These are phyloP conservation scores for Haemorhous mexicanus DNA, from an alignment of 2,113 vertebrate genomes.

Conservation along the genomic window DNA sequence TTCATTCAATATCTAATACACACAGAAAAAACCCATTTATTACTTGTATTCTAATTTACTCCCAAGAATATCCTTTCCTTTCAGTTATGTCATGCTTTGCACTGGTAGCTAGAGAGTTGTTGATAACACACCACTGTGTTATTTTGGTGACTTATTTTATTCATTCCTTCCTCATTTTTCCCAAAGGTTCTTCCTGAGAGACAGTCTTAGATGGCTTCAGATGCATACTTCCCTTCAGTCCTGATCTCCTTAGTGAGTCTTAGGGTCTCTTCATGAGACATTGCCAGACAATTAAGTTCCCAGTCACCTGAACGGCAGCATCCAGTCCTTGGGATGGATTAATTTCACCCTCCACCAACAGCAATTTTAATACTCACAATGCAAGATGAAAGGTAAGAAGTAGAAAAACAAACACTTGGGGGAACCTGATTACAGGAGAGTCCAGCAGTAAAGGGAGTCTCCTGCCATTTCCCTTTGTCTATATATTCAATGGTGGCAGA, in stretches of 20 bases:
- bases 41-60: background rate
- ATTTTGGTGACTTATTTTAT: background rate
- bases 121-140: background rate
- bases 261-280: background rate
- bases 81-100: background rate
- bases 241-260: background rate
- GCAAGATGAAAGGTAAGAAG: conserved; percentile 13
- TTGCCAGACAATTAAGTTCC: background rate
- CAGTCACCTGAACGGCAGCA: background rate
- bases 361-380: background rate
- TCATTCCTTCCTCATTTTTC: background rate
- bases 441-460: background rate
- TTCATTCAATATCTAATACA: background rate
- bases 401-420: background rate
- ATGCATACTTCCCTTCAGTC: background rate
- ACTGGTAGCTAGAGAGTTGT: background rate
- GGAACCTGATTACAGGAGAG: background rate
- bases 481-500: background rate
- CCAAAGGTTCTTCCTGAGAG: background rate
- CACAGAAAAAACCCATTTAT: background rate
- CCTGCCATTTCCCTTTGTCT: background rate
- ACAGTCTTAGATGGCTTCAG: background rate
- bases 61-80: background rate
- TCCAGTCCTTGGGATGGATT: background rate
- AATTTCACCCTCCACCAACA: background rate